Evolutionary conservation across 2,113 vertebrate species (phyloP).

Genomic region (human): GRCh38 chr6:84754501-84755000

Average conservation of each 20-base stretch:
- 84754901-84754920: background rate
- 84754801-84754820: background rate
- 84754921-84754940: background rate
- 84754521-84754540: constrained; percentile 65
- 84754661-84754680: constrained; percentile 74
- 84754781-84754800: background rate
- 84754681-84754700: constrained; percentile 47
- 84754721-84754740: background rate
- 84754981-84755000: background rate
- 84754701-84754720: background rate
- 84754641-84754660: constrained; percentile 60
- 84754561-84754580: constrained; percentile 80
- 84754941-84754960: background rate
- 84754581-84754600: constrained; percentile 76
- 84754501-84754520: constrained; percentile 73
- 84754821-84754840: background rate
- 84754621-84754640: constrained; percentile 75
- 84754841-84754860: background rate
- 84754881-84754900: background rate
- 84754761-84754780: background rate
- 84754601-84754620: constrained; percentile 75
- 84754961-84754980: background rate
- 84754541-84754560: constrained; percentile 73
- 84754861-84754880: background rate
- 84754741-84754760: background rate